Evolutionary conservation across 2,797 vertebrate species (phyloP).

Genomic region (Smutsia temminckii): DNA sequence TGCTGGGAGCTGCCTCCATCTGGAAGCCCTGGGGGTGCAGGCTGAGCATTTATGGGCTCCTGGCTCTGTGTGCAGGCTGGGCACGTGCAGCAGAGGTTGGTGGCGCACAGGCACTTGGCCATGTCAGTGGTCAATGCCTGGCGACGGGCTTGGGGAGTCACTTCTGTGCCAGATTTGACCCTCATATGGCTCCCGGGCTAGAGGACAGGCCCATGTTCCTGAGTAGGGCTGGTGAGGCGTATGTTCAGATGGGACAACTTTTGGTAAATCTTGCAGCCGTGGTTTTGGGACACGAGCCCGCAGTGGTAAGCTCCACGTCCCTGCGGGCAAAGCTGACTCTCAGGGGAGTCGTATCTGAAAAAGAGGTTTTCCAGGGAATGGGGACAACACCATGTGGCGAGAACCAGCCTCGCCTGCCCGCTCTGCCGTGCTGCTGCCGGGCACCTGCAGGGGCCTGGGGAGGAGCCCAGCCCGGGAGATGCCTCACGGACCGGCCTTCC

Average conservation of each 20-base stretch:
- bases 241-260: neutral
- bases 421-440: too few relatives aligned
- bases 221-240: neutral
- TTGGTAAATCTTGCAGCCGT: neutral
- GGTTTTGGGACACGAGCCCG: neutral
- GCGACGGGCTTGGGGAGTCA: too few relatives aligned
- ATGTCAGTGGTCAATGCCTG: too few relatives aligned
- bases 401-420: neutral
- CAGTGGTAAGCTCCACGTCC: rapidly evolving
- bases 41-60: too few relatives aligned
- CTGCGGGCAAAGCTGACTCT: neutral
- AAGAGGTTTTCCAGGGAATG: neutral
- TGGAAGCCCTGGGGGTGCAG: too few relatives aligned
- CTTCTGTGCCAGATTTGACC: neutral
- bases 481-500: too few relatives aligned
- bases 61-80: neutral
- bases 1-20: neutral
- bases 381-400: neutral
- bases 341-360: neutral
- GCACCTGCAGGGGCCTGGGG: too few relatives aligned
- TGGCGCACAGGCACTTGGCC: rapidly evolving
- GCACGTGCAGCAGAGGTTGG: neutral
- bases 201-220: neutral
- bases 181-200: rapidly evolving
- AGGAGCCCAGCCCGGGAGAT: too few relatives aligned